Evolutionary conservation across 2,797 vertebrate genomes (phyloP).

Genomic region (Podarcis siculus): DNA sequence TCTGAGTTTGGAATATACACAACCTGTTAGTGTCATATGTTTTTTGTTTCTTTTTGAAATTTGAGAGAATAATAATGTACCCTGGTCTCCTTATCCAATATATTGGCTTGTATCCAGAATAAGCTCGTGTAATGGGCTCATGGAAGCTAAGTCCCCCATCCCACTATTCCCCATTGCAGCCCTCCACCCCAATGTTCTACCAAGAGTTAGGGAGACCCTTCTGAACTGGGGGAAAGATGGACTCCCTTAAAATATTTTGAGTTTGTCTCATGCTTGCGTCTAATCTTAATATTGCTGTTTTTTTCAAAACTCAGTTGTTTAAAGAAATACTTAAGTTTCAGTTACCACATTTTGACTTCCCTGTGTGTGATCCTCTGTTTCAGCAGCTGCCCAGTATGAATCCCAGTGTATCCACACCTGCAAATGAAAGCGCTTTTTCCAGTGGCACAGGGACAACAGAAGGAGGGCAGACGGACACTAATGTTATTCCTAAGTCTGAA

Average conservation of each 20-base stretch:
- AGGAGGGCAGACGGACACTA: conserved; percentile 67
- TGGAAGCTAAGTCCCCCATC: too few relatives aligned
- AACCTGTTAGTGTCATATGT: background rate
- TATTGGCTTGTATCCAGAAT: background rate
- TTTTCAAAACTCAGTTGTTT: background rate
- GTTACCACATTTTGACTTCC: background rate
- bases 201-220: too few relatives aligned
- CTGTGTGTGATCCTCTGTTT: conserved; percentile 18
- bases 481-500: conserved; percentile 73
- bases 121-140: too few relatives aligned
- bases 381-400: conserved; percentile 80
- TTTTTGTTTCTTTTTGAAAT: background rate
- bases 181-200: too few relatives aligned
- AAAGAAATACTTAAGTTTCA: background rate
- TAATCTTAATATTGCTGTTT: background rate
- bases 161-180: too few relatives aligned
- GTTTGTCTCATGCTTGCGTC: background rate
- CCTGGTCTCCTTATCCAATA: background rate
- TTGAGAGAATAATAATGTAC: background rate
- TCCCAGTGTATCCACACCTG: conserved; percentile 73
- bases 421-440: conserved; percentile 73
- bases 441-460: conserved; percentile 75
- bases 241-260: background rate
- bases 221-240: too few relatives aligned
- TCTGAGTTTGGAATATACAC: background rate